Evolutionary conservation across 2,797 vertebrate species (phyloP).

Genomic region (Chrysolophus pictus): DNA sequence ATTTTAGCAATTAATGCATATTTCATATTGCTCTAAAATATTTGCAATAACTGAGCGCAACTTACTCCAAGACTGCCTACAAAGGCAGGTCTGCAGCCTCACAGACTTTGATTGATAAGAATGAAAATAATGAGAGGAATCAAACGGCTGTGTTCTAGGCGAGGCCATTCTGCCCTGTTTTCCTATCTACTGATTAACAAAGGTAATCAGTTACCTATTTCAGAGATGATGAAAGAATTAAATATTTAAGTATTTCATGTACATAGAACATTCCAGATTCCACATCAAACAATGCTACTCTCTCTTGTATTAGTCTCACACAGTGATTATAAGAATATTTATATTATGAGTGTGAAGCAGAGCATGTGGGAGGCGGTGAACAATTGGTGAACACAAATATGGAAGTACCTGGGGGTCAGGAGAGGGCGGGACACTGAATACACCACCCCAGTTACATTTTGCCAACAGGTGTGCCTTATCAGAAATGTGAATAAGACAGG

Average conservation of each 20-base stretch:
- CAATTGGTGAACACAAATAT: background rate
- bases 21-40: background rate
- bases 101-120: slow-evolving; percentile 41
- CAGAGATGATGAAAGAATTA: background rate
- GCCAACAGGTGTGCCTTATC: background rate
- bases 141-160: slow-evolving; percentile 2
- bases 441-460: background rate
- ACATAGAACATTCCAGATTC: background rate
- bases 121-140: slow-evolving; percentile 37
- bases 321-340: background rate
- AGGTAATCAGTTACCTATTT: background rate
- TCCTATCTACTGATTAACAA: background rate
- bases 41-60: background rate
- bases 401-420: background rate
- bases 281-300: background rate
- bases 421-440: background rate
- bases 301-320: background rate
- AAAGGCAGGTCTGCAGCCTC: slow-evolving; percentile 38
- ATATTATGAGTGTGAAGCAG: background rate
- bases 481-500: background rate
- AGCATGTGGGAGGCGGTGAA: background rate
- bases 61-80: slow-evolving; percentile 17
- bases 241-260: background rate
- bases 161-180: background rate
- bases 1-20: background rate